Base-by-base conservation (phyloP, 2,113 vertebrate genomes). In the Lophius piscatorius region DNA sequence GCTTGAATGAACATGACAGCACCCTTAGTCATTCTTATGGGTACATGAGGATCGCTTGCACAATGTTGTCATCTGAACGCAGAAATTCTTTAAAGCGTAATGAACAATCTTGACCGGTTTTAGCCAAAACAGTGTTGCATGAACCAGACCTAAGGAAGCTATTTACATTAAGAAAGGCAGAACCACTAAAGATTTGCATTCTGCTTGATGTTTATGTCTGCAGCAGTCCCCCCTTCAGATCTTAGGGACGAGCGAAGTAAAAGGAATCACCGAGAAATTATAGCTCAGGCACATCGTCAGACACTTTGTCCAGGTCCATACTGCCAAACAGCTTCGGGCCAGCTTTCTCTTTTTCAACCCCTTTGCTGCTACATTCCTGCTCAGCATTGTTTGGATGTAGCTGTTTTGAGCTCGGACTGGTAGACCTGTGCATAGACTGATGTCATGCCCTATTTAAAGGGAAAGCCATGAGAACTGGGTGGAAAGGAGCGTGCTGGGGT, bases 381-480 rank as follows among this genome's bases (percentile, higher is more conserved):
- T 72, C 63, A 69, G 81, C 87, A 88, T 90, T 92, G 88, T 90
- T 91, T 77, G 46, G 81, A 86, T 70, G 76, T 71, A 76, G 90
- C 87, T 84, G 80, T 85, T 86, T 89, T 86, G 66, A 66, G 79
- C 72, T 76, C 9, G 29, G 44, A 73, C 80, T 61, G 48, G 52
- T 76, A 52, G 80, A 87, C 82, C 85, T 88, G 85, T 54, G 20
- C 55, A 50, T 26, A 47, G 76, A 63, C 76, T 91, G 88, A 92
- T 86, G 88, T 90, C 85, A 89, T 86, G 81, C 77, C 89, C 82
- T 89, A 81, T 90, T 90, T 90, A 82, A 87, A 87, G 85, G 52
- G 44, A 72, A 83, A 85, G 68, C 69, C 81, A 82, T 84, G 79
- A 80, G 83, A 82, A 84, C 79, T 60, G 77, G 59, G 74, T 80